Conservation (phyloP, 2,797 vertebrate genomes). For the Coregonus ussuriensis region DNA sequence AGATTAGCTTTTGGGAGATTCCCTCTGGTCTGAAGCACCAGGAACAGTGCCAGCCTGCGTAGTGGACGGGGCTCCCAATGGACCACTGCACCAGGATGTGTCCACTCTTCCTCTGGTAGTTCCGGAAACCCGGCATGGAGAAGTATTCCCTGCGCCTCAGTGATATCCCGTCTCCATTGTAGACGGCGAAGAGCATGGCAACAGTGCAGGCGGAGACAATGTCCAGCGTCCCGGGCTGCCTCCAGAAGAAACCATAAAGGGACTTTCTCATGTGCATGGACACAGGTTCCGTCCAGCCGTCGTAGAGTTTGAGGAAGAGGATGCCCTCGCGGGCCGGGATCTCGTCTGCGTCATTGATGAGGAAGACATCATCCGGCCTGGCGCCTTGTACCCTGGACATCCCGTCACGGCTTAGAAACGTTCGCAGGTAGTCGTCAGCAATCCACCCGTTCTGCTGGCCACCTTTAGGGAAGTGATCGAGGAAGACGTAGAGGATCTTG, state of each 20-base stretch:
- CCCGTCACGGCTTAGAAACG: constrained; percentile 91
- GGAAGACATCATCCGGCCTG: constrained; percentile 87
- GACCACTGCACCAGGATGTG: constrained; percentile 98
- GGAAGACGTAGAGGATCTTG: constrained; percentile 95
- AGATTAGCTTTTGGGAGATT: constrained; percentile 93
- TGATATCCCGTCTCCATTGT: constrained; percentile 90
- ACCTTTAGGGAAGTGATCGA: constrained; percentile 93
- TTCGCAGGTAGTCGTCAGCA: constrained; percentile 94
- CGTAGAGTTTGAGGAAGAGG: constrained; percentile 94
- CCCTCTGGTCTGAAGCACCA: constrained; percentile 97
- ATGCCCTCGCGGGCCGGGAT: constrained; percentile 91
- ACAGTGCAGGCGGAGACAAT: constrained; percentile 94
- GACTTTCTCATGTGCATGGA: constrained; percentile 99
- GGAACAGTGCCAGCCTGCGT: constrained; percentile 98
- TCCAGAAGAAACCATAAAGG: constrained; percentile 98
- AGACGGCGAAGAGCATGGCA: constrained; percentile 89
- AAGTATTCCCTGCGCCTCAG: constrained; percentile 94
- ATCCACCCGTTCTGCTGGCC: constrained; percentile 98
- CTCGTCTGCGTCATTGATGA: constrained; percentile 96
- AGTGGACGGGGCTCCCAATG: constrained; percentile 93
- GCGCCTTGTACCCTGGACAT: constrained; percentile 81
- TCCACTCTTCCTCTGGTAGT: constrained; percentile 94
- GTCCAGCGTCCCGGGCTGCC: constrained; percentile 95
- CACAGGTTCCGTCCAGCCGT: constrained; percentile 97
- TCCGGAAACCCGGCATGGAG: constrained; percentile 93